phyloP scores from a whole-genome alignment of 37 sponge, comb jelly and placozoan genomes.

The Ephydatia muelleri region DNA sequence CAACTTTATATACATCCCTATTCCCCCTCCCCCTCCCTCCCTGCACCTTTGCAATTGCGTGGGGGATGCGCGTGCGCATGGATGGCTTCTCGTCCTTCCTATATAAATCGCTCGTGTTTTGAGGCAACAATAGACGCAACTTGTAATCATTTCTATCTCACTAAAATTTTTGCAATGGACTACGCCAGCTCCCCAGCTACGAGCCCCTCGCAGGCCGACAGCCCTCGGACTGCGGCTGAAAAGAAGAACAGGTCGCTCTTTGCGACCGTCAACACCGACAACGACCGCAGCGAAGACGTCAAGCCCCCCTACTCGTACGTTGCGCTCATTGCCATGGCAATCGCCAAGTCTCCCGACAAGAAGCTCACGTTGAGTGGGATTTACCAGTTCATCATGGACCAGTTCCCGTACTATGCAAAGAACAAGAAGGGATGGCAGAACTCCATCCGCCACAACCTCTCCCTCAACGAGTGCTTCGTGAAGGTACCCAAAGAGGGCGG shows the following conservation, averaged over 20 bases:
- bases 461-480: conserved; percentile 95
- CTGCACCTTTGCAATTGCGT: too few relatives aligned
- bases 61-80: conserved; percentile 37
- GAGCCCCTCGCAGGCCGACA: too few relatives aligned
- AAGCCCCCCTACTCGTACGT: conserved; percentile 99
- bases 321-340: conserved; percentile 98
- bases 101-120: conserved; percentile 26
- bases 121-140: conserved; percentile 39
- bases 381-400: conserved; percentile 97
- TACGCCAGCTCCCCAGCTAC: not conserved
- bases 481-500: conserved; percentile 92
- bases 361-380: conserved; percentile 94
- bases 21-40: too few relatives aligned
- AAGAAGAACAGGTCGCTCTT: conserved; percentile 54
- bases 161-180: too few relatives aligned
- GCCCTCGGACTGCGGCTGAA: not conserved
- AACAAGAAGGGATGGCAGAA: conserved; percentile 99
- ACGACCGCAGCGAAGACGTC: conserved; percentile 77
- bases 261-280: conserved; percentile 65
- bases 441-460: conserved; percentile 96
- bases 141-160: too few relatives aligned
- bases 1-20: too few relatives aligned
- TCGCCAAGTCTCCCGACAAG: conserved; percentile 89
- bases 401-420: conserved; percentile 98
- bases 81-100: not conserved